Base-by-base conservation (phyloP, 2,888 invertebrate species). In the Camptogramma bilineatum region DNA sequence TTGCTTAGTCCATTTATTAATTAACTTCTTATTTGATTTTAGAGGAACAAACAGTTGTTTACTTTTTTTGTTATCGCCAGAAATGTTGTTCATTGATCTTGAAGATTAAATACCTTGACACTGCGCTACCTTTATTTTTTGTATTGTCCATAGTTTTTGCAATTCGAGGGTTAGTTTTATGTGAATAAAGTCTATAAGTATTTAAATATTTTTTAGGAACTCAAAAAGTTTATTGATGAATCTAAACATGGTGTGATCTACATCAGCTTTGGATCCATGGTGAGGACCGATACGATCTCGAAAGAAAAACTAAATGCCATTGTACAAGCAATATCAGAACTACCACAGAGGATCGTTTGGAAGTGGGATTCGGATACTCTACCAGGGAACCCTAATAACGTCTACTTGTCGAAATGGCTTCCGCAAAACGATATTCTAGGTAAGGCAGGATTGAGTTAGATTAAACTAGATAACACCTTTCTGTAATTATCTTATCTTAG, bases 191-290 rank as follows among this genome's bases (percentile, higher is more conserved):
- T 13, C n/a, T 39, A 39, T 3, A n/a, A 3, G 3, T 39, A 16
- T 44, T 44, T 44, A 5, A 31, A 39, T 48, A 42, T 28, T 86
- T n/a, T 88, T 16, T 80, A 95, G 94, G 91, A 95, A 24, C 79
- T 97, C 7, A 90, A 94, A 56, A 88, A 93, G 60, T 96, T 95
- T 78, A 93, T 97, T 42, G 94, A 95, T 69, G 94, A 94, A 59
- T 94, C 96, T 0, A 78, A 91, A 13, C 88, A 95, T 47, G 96
- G 96, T 0, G 95, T 96, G 1, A 93, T 97, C 68, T 96, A 95
- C 77, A 95, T 97, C 71, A 96, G 95, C 80, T 94, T 97, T 84
- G 97, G 97, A 7, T 96, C 97, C 0, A 94, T 96, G 94, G 87
- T 97, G 60, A 95, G 94, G 76, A 91, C 94, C 0, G 91, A 94